phyloP scores from a whole-genome alignment of 2,113 vertebrate species.

The Megaptera novaeangliae region DNA sequence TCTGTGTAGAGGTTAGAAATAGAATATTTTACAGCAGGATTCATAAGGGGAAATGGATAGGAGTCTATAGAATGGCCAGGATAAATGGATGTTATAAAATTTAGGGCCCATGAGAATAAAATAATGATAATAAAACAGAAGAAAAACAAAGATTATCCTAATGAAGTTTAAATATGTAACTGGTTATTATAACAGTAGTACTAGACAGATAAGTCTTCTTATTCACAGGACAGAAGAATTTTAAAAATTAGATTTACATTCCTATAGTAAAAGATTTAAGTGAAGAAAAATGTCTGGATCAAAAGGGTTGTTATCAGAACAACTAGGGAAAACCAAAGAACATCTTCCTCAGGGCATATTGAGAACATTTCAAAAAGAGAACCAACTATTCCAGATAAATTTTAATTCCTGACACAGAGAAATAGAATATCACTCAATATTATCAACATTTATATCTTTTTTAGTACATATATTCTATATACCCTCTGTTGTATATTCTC shows the following conservation, averaged over 20 bases:
- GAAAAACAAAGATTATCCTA: background rate
- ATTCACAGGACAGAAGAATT: background rate
- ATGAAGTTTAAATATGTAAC: slow-evolving; percentile 1
- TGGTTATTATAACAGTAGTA: background rate
- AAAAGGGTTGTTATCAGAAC: background rate
- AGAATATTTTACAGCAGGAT: background rate
- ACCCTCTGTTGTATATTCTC: background rate
- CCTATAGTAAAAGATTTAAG: background rate
- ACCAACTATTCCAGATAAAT: background rate
- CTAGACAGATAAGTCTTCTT: background rate
- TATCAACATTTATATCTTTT: background rate
- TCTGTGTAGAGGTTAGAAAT: background rate
- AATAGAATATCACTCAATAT: background rate
- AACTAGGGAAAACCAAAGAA: background rate
- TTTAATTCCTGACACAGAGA: background rate
- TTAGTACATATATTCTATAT: background rate
- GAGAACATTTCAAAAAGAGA: background rate
- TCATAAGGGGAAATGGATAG: background rate
- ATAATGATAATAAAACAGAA: background rate
- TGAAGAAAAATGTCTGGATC: background rate
- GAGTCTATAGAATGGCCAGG: background rate
- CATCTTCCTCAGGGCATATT: background rate
- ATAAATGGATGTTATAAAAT: background rate
- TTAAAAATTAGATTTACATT: background rate
- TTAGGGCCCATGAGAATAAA: background rate